A percentile compares a stretch with the other conserved stretches of the same genome.
These are phyloP conservation scores for Hybos culiciformis DNA, from an alignment of 2,888 invertebrate genomes.

Conservation along the genomic window DNA sequence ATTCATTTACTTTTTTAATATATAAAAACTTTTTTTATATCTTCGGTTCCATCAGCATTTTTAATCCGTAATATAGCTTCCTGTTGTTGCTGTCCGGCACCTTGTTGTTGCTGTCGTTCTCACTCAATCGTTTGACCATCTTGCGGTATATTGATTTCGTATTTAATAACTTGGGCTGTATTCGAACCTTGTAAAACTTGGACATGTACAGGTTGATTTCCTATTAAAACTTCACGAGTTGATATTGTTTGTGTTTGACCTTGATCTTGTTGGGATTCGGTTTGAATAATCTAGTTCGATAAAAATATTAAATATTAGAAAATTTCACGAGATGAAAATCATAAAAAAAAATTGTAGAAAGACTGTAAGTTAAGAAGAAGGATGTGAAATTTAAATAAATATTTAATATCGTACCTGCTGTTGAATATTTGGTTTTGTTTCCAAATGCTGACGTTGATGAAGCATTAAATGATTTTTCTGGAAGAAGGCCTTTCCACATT, in stretches of 20 bases:
- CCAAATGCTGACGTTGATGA: constrained; percentile 62
- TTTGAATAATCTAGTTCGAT: constrained; percentile 19
- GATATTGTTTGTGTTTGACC: constrained; percentile 24
- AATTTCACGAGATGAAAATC: background rate
- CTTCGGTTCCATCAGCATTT: constrained; percentile 13
- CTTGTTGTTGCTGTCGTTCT: too few relatives aligned
- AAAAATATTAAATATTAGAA: too few relatives aligned
- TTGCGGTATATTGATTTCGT: constrained; percentile 43
- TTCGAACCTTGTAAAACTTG: constrained; percentile 29
- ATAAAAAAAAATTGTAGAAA: background rate
- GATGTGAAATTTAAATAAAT: background rate
- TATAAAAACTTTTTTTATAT: constrained; percentile 12
- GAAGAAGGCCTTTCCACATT: constrained; percentile 74
- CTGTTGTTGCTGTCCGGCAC: constrained; percentile 13
- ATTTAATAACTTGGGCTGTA: constrained; percentile 40
- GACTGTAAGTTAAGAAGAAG: background rate
- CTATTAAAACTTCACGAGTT: constrained; percentile 36
- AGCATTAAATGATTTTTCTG: constrained; percentile 72
- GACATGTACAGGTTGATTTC: constrained; percentile 35
- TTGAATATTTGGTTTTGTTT: constrained; percentile 33
- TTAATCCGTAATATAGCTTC: constrained; percentile 13
- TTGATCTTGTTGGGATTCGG: constrained; percentile 26
- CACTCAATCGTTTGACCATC: constrained; percentile 23
- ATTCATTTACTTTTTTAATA: constrained; percentile 8
- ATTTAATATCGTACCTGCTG: constrained; percentile 28